A percentile compares a stretch with the other conserved stretches of the same genome.
Conservation (phyloP, 2,113 vertebrate genomes). For the Raja brachyura region DNA sequence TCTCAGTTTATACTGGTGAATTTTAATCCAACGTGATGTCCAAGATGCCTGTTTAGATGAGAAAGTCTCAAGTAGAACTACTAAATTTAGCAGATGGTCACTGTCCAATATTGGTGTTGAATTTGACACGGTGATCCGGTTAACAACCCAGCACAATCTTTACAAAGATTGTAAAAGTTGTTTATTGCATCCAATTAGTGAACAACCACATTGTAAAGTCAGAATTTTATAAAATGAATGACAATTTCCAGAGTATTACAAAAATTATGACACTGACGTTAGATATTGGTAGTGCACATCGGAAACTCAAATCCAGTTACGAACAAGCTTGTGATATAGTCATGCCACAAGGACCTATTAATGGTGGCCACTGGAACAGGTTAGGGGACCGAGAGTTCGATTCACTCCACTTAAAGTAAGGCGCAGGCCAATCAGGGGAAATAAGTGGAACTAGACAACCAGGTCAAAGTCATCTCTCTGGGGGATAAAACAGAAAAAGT, state of each 20-base stretch:
- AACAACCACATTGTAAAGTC: not conserved
- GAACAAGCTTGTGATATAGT: not conserved
- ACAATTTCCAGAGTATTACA: not conserved
- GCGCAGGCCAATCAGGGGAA: not conserved
- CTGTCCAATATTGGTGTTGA: no score
- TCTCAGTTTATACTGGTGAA: no score
- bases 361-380: not conserved
- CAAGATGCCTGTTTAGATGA: no score
- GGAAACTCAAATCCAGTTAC: not conserved
- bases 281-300: no score
- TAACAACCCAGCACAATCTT: not conserved
- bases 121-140: not conserved
- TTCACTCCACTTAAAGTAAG: not conserved
- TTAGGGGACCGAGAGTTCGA: not conserved
- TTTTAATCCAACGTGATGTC: no score
- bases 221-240: no score
- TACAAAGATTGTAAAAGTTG: not conserved
- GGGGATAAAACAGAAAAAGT: not conserved
- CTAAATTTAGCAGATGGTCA: not conserved
- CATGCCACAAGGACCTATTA: not conserved
- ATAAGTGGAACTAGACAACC: constrained; percentile 26
- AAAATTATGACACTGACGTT: not conserved
- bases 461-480: constrained; percentile 38
- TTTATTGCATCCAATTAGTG: not conserved
- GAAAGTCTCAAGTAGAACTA: no score